Base-by-base conservation (phyloP, 1,140 invertebrate species). In the Tribolium castaneum region DNA sequence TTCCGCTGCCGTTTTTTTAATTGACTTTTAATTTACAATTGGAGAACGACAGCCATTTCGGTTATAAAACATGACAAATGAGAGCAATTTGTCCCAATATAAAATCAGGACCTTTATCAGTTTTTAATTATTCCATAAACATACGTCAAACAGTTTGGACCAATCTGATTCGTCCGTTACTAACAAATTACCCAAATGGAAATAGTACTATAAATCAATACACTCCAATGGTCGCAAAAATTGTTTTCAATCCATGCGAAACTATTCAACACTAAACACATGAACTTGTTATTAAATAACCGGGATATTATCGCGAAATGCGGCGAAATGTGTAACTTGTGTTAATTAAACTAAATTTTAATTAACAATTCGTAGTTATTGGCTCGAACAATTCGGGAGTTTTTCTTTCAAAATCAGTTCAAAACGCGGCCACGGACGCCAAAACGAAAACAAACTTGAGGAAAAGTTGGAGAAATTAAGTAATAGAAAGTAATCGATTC, bases 401-500 rank as follows among this genome's bases (percentile, higher is more conserved):
- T 30, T 30, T 30, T 30, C 25, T 30, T 30, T 30, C 5, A 30
- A 30, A 30, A 30, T 72, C 16, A 35, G 52, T 72, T 72, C 50
- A 72, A 52, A 72, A 70, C 51, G 25, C 70, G 45, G 70, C 39
- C 70, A 9, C 9, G 12, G 22, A 54, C 49, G 54, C 49, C 25
- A 73, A 51, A 72, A 72, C 35, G 22, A 30, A 72, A 30, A 51
- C 45, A 72, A 72, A 52, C 19, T 72, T 71, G 25, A 54, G 30
- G 71, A 54, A 19, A 54, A 73, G 71, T 73, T 73, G n/a, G 25
- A 54, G 71, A 73, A 72, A 72, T 72, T 72, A 72, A 72, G n/a
- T n/a, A 72, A 52, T 52, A 45, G 70, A 51, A 25, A 12, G 19
- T n/a, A n/a, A n/a, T n/a, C n/a, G n/a, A n/a, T n/a, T n/a, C n/a